These are phyloP conservation scores for Pterobdella sp. DNA, from an alignment of 2,888 invertebrate species.

Conservation along the genomic window DNA sequence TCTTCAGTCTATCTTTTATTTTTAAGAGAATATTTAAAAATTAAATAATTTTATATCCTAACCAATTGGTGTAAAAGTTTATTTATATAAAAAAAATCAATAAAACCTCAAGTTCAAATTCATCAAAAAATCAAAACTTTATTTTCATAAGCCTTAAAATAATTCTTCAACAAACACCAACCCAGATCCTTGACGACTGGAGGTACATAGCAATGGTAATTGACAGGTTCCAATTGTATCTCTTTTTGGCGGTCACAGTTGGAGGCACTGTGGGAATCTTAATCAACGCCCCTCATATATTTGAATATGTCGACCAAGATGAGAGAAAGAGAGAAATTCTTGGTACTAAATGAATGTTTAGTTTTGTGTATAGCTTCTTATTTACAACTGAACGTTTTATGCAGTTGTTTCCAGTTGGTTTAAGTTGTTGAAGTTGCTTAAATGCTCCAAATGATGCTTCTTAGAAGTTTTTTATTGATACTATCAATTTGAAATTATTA, in stretches of 20 bases:
- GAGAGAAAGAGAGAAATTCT: conserved; percentile 31
- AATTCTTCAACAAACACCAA: conserved; percentile 40
- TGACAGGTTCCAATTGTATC: conserved; percentile 86
- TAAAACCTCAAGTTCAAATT: too few relatives aligned
- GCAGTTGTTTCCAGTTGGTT: background rate
- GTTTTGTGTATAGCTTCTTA: too few relatives aligned
- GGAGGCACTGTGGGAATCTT: conserved; percentile 90
- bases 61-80: too few relatives aligned
- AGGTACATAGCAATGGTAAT: conserved; percentile 97
- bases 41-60: too few relatives aligned
- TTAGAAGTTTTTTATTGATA: background rate
- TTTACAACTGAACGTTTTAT: background rate
- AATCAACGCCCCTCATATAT: conserved; percentile 94
- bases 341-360: too few relatives aligned
- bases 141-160: too few relatives aligned
- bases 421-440: conserved; percentile 14
- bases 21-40: too few relatives aligned
- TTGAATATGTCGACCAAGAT: conserved; percentile 83
- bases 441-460: background rate
- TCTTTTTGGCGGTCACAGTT: conserved; percentile 90
- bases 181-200: conserved; percentile 94
- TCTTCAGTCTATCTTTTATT: too few relatives aligned
- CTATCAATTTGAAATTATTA: background rate
- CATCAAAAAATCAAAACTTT: too few relatives aligned
- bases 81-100: too few relatives aligned